phyloP scores from a whole-genome alignment of 2,113 vertebrate species.

The Pristiophorus japonicus region DNA sequence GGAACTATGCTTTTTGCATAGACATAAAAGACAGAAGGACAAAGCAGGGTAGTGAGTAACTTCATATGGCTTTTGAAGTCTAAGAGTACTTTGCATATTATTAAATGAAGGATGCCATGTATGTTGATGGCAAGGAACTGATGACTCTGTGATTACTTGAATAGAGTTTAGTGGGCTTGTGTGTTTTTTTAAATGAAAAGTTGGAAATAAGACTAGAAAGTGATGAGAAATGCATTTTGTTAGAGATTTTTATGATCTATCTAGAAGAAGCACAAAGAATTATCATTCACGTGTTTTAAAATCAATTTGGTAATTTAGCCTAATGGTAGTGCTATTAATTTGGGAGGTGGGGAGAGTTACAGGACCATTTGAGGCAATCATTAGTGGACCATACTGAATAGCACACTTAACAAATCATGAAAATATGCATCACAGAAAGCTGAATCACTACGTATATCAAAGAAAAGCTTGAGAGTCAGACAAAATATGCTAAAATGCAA shows the following conservation, averaged over 20 bases:
- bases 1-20: neutral
- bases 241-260: neutral
- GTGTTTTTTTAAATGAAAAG: conserved; percentile 8
- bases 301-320: neutral
- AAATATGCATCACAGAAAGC: neutral
- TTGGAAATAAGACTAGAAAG: neutral
- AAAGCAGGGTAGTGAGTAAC: conserved; percentile 2
- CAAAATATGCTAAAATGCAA: neutral
- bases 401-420: conserved; percentile 13
- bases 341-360: neutral
- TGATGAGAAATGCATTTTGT: neutral
- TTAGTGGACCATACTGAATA: neutral
- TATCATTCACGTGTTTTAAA: neutral
- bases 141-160: conserved; percentile 15
- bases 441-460: neutral
- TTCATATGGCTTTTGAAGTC: neutral
- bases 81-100: conserved; percentile 5
- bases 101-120: conserved; percentile 27
- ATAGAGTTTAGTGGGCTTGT: conserved; percentile 20
- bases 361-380: neutral
- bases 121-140: conserved; percentile 23
- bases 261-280: neutral
- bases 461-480: neutral
- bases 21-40: conserved; percentile 1
- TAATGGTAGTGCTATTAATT: neutral